Conservation (phyloP, 2,888 invertebrate genomes). For the Acholoe squamosa region DNA sequence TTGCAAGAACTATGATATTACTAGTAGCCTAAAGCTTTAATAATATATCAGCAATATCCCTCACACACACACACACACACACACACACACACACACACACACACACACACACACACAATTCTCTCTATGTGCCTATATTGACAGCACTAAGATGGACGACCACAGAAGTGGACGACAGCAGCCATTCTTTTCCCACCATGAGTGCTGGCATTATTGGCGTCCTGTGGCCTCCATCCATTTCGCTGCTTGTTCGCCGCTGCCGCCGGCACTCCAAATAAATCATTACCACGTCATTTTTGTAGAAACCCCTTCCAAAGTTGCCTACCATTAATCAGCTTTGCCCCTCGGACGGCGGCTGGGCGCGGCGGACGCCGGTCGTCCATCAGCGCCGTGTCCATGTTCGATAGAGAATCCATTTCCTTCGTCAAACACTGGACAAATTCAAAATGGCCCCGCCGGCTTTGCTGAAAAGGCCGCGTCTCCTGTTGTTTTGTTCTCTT, state of each 20-base stretch:
- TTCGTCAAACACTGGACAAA: conserved; percentile 39
- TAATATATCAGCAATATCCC: too few relatives aligned
- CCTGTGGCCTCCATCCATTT: neutral
- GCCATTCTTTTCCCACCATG: neutral
- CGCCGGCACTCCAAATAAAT: conserved; percentile 54
- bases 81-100: too few relatives aligned
- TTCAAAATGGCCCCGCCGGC: conserved; percentile 46
- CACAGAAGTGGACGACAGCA: neutral
- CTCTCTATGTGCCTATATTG: neutral
- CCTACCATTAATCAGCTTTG: conserved; percentile 16
- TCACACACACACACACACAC: too few relatives aligned
- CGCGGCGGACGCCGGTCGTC: neutral
- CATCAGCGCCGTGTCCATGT: conserved; percentile 43
- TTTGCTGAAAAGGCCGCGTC: neutral
- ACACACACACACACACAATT: conserved; percentile 12
- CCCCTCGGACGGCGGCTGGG: neutral
- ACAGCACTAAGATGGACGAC: neutral
- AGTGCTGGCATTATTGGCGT: conserved; percentile 3
- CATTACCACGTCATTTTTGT: conserved; percentile 51
- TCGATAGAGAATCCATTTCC: conserved; percentile 58
- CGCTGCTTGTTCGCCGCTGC: conserved; percentile 33
- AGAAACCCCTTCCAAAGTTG: conserved; percentile 51
- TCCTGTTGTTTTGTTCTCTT: neutral
- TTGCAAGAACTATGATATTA: too few relatives aligned
- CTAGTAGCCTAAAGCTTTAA: too few relatives aligned